Conservation (phyloP, 64 coral and sea anemone species). For the Pocillopora verrucosa region DNA sequence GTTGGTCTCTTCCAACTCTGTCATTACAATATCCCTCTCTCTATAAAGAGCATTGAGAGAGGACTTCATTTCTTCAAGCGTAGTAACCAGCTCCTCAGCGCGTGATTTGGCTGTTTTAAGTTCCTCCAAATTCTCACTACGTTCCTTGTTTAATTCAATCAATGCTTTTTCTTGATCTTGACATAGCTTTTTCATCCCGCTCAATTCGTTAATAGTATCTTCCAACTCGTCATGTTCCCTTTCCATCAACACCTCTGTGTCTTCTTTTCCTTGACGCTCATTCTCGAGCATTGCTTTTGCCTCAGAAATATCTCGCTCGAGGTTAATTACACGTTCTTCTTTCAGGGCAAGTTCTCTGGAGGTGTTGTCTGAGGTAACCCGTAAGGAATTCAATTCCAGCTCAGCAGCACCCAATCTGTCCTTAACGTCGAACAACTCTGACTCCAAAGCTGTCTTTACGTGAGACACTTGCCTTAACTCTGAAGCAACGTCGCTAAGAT, state of each 20-base stretch:
- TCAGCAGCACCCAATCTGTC: slow-evolving; percentile 13
- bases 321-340: neutral
- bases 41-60: neutral
- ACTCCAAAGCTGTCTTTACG: slow-evolving; percentile 21
- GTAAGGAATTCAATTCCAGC: slow-evolving; percentile 11
- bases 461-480: slow-evolving; percentile 18
- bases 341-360: neutral
- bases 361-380: neutral
- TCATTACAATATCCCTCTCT: neutral
- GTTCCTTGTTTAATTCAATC: neutral
- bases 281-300: neutral
- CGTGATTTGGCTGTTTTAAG: neutral
- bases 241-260: neutral
- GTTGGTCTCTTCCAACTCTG: neutral
- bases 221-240: slow-evolving; percentile 21
- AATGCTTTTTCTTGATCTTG: slow-evolving; percentile 6
- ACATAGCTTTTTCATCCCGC: neutral
- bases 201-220: neutral
- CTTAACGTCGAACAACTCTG: slow-evolving; percentile 25
- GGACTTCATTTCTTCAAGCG: neutral
- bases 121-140: neutral
- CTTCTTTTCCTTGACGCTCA: neutral
- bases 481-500: slow-evolving; percentile 12
- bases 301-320: slow-evolving; percentile 2
- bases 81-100: neutral